phyloP scores from a whole-genome alignment of 1,140 invertebrate species.

The Pseudomyrmex gracilis region DNA sequence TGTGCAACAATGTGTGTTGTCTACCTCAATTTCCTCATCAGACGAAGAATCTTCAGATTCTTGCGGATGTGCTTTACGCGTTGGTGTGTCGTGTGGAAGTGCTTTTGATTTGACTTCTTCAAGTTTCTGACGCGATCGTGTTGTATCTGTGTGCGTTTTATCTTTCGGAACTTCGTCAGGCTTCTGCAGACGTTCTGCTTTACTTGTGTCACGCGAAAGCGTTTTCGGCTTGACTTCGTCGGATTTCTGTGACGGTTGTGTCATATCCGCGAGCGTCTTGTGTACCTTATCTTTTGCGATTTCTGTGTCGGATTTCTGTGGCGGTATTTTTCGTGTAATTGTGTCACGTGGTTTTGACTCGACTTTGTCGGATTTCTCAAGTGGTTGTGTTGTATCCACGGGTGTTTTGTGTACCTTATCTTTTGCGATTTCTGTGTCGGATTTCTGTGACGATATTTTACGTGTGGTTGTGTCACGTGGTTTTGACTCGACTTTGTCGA shows the following conservation, averaged over 20 bases:
- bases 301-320: conserved; percentile 5
- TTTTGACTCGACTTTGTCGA: background rate
- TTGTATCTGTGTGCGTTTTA: background rate
- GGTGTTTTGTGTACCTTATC: background rate
- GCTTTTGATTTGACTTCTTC: too few relatives aligned
- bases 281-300: background rate
- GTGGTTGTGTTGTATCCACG: too few relatives aligned
- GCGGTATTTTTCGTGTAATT: background rate
- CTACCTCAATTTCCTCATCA: conserved; percentile 59
- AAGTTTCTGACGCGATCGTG: too few relatives aligned
- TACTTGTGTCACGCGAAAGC: conserved; percentile 4
- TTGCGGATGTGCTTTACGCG: conserved; percentile 1
- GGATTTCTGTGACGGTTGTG: conserved; percentile 9
- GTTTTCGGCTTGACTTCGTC: conserved; percentile 19
- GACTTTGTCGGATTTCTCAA: too few relatives aligned
- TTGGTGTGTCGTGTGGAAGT: background rate
- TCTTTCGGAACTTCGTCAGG: background rate
- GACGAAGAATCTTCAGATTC: background rate
- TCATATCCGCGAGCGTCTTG: background rate
- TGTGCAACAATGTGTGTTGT: background rate
- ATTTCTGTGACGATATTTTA: conserved; percentile 21
- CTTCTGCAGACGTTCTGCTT: conserved; percentile 22
- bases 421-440: background rate
- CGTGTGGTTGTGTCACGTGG: background rate
- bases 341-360: background rate